Evolutionary conservation across 2,888 invertebrate genomes (phyloP).

Genomic region (Priocnemis perturbator): DNA sequence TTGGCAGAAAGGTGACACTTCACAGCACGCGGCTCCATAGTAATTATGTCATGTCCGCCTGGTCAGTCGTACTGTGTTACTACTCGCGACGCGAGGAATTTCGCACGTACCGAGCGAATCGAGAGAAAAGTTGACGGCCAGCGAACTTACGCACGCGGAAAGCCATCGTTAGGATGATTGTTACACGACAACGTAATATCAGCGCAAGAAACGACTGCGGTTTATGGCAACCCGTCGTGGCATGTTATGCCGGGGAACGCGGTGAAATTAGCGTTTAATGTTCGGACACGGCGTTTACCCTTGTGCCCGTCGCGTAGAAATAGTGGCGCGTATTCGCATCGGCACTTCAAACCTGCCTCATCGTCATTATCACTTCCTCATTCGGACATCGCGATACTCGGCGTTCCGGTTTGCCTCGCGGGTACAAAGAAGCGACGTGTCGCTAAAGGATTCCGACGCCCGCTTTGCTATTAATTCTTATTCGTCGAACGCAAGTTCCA

Average conservation of each 20-base stretch:
- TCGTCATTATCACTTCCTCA: slow-evolving; percentile 20
- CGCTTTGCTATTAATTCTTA: too few species aligned
- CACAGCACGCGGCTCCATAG: too few species aligned
- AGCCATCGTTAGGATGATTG: slow-evolving; percentile 5
- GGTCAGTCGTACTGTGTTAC: background rate
- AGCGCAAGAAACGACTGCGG: slow-evolving; percentile 3
- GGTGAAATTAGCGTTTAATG: slow-evolving; percentile 16
- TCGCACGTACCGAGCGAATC: background rate
- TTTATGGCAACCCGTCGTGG: slow-evolving; percentile 1
- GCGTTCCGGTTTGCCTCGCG: too few species aligned
- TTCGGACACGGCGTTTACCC: slow-evolving; percentile 22
- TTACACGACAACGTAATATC: slow-evolving; percentile 3
- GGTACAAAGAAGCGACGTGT: too few species aligned
- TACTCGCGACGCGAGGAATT: background rate
- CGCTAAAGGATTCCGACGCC: too few species aligned
- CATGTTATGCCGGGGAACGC: background rate
- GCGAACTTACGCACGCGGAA: slow-evolving; percentile 1
- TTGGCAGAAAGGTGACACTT: too few species aligned
- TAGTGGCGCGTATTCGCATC: slow-evolving; percentile 10
- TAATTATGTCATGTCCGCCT: too few species aligned
- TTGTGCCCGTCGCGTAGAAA: slow-evolving; percentile 4
- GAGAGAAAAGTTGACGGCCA: background rate
- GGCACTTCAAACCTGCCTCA: slow-evolving; percentile 3
- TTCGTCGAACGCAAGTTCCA: too few species aligned
- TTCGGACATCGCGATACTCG: slow-evolving; percentile 2